Evolutionary conservation across 2,888 invertebrate genomes (phyloP).

Genomic region (Andricus curvator): DNA sequence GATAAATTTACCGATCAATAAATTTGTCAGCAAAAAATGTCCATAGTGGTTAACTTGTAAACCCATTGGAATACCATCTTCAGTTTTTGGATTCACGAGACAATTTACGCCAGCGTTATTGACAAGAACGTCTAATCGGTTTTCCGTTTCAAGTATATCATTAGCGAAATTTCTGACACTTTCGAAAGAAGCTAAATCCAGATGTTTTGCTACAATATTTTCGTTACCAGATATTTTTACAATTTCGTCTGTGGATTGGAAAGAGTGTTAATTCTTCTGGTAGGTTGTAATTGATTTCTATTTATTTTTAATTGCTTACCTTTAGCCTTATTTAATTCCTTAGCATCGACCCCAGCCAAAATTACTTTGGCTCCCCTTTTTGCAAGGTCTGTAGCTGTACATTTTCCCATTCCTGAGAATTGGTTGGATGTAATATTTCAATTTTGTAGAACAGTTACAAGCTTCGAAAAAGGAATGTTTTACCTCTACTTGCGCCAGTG

Average conservation of each 20-base stretch:
- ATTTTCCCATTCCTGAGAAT: neutral
- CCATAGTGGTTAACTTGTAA: conserved; percentile 97
- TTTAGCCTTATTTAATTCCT: neutral
- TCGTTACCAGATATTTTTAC: conserved; percentile 84
- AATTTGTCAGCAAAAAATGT: conserved; percentile 94
- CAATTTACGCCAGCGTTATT: conserved; percentile 94
- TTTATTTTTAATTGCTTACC: neutral
- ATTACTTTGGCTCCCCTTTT: conserved; percentile 2
- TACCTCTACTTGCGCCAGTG: neutral
- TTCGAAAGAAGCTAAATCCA: conserved; percentile 88
- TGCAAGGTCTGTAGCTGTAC: neutral
- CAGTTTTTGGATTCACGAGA: conserved; percentile 85
- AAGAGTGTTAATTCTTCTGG: too few species aligned
- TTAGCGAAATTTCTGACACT: conserved; percentile 92
- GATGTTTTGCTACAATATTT: conserved; percentile 85
- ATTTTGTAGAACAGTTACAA: neutral
- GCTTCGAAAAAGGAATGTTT: neutral
- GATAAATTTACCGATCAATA: conserved; percentile 83
- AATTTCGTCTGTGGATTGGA: conserved; percentile 82
- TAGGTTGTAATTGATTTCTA: too few species aligned
- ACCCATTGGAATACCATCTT: conserved; percentile 92
- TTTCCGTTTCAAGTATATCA: conserved; percentile 87
- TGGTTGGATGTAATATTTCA: neutral
- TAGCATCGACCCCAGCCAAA: neutral
- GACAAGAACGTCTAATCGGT: conserved; percentile 85